Evolutionary conservation across 2,888 invertebrate species (phyloP).

Genomic region (Aquatica leii): DNA sequence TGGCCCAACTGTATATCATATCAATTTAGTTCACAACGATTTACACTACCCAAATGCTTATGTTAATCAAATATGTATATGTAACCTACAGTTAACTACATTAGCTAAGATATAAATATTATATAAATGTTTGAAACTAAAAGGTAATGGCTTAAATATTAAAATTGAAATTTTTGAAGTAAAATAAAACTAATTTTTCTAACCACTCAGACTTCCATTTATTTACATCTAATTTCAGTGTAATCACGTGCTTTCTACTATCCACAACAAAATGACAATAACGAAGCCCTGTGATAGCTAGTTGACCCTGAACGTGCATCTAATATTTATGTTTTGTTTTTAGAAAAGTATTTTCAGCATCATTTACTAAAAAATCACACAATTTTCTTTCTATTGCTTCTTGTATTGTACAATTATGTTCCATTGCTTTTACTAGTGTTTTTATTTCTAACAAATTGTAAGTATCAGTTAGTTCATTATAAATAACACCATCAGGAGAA

Average conservation of each 20-base stretch:
- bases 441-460: conserved; percentile 1
- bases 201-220: too few relatives aligned
- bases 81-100: too few relatives aligned
- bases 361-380: not conserved
- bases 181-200: too few relatives aligned
- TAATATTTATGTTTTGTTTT: not conserved
- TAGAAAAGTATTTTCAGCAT: not conserved
- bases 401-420: conserved; percentile 5
- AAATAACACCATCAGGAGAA: not conserved
- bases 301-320: not conserved
- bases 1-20: too few relatives aligned
- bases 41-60: too few relatives aligned
- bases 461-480: conserved; percentile 1
- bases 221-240: not conserved
- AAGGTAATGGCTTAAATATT: too few relatives aligned
- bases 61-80: too few relatives aligned
- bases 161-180: too few relatives aligned
- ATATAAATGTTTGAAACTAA: too few relatives aligned
- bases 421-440: too few relatives aligned
- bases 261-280: not conserved
- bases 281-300: not conserved
- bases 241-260: not conserved
- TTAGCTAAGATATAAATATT: too few relatives aligned
- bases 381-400: conserved; percentile 1
- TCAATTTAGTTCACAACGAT: too few relatives aligned